Percentiles rank a stretch among this genome's conserved stretches.
Evolutionary conservation across 2,797 vertebrate genomes (phyloP).

Genomic region (Anguilla marmorata): DNA sequence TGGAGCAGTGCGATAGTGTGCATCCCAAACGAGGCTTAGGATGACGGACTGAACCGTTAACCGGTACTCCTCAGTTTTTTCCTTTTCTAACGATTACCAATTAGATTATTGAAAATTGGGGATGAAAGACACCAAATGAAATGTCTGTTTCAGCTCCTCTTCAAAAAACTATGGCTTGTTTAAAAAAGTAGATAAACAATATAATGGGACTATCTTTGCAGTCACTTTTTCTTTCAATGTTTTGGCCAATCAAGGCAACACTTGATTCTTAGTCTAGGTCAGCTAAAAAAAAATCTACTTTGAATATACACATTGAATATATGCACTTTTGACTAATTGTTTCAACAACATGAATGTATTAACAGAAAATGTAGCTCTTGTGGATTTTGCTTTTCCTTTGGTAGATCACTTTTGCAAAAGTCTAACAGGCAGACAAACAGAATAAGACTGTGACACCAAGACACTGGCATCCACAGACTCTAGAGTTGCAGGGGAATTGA

Average conservation of each 20-base stretch:
- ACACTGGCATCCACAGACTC: neutral
- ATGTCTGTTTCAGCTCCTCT: neutral
- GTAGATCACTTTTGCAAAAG: neutral
- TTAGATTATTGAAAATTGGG: neutral
- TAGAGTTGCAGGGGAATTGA: neutral
- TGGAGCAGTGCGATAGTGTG: neutral
- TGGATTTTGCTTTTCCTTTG: neutral
- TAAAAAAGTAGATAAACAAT: neutral
- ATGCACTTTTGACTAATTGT: no score
- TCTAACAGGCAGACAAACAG: neutral
- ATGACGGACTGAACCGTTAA: conserved; percentile 41
- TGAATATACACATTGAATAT: neutral
- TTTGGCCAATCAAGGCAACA: neutral
- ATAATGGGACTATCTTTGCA: neutral
- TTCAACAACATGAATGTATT: neutral
- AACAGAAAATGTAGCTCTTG: neutral
- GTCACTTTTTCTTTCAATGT: neutral
- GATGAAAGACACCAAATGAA: neutral
- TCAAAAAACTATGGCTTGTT: neutral
- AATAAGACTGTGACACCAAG: neutral
- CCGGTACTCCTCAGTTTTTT: neutral
- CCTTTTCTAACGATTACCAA: neutral
- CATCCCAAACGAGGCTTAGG: conserved; percentile 46
- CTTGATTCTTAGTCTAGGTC: neutral
- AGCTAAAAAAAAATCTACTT: neutral